These are phyloP conservation scores for Myiagra hebetior DNA, from an alignment of 2,113 vertebrate genomes.

Conservation along the genomic window DNA sequence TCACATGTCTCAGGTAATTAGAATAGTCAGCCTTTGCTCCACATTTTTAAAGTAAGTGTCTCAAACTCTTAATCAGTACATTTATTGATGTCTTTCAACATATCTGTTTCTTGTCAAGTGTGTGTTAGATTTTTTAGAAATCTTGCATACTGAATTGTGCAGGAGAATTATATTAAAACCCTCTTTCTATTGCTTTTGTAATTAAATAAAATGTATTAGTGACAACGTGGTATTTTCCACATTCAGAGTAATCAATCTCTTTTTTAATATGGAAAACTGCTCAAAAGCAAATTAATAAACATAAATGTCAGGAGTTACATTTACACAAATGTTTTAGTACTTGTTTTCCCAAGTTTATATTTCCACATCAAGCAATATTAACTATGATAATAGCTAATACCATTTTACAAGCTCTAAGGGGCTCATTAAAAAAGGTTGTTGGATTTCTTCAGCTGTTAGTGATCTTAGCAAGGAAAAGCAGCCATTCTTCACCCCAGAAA, in stretches of 20 bases:
- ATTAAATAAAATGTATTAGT: slow-evolving; percentile 56
- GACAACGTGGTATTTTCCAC: slow-evolving; percentile 46
- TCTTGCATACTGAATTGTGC: slow-evolving; percentile 26
- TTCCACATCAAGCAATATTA: slow-evolving; percentile 49
- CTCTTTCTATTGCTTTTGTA: slow-evolving; percentile 33
- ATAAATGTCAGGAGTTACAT: slow-evolving; percentile 40
- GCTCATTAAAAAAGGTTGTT: not conserved
- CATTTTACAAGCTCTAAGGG: slow-evolving; percentile 11
- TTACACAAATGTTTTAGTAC: slow-evolving; percentile 50
- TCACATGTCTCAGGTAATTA: slow-evolving; percentile 92
- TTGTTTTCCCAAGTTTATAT: slow-evolving; percentile 47
- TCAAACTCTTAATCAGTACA: slow-evolving; percentile 71
- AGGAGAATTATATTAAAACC: slow-evolving; percentile 41
- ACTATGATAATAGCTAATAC: slow-evolving; percentile 38
- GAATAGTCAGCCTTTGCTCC: slow-evolving; percentile 79
- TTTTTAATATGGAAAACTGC: slow-evolving; percentile 13
- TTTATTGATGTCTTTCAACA: slow-evolving; percentile 74
- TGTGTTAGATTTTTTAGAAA: slow-evolving; percentile 20
- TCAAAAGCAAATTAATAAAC: slow-evolving; percentile 49
- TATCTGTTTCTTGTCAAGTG: slow-evolving; percentile 65
- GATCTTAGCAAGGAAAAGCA: not conserved
- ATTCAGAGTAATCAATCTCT: slow-evolving; percentile 41
- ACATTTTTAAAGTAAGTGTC: slow-evolving; percentile 70
- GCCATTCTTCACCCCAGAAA: not conserved
- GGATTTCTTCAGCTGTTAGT: slow-evolving; percentile 43